Conservation (phyloP, 1,140 invertebrate species). For the Rhagoletis pomonella region DNA sequence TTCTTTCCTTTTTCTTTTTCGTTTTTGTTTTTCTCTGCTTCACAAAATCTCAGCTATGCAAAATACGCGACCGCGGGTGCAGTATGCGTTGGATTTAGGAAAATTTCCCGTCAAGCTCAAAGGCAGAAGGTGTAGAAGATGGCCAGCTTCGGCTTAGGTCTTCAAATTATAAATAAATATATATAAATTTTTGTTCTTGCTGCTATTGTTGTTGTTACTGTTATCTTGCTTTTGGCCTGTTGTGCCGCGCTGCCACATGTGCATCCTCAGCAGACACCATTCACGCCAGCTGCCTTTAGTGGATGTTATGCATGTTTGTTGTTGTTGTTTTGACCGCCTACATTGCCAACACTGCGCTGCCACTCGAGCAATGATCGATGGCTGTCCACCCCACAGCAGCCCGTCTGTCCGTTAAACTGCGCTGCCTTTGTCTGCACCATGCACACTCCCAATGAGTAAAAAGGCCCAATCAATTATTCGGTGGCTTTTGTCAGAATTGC, state of each 20-base stretch:
- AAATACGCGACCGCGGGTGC: background rate
- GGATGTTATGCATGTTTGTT: background rate
- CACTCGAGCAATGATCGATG: background rate
- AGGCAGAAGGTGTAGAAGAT: background rate
- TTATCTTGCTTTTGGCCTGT: background rate
- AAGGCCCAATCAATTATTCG: background rate
- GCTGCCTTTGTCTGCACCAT: background rate
- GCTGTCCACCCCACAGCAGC: background rate
- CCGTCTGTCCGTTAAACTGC: background rate
- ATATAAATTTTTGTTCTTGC: background rate
- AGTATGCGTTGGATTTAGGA: background rate
- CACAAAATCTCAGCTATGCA: background rate
- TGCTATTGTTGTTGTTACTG: background rate
- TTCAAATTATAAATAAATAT: too few relatives aligned
- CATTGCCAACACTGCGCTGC: background rate
- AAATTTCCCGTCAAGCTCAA: background rate
- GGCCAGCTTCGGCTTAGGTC: background rate
- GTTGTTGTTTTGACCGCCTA: background rate
- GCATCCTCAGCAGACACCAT: background rate
- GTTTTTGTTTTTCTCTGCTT: background rate
- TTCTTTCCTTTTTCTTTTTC: too few relatives aligned
- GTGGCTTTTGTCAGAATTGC: background rate
- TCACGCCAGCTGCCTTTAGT: background rate
- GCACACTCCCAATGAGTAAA: background rate
- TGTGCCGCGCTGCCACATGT: background rate